Evolutionary conservation across 2,797 vertebrate genomes (phyloP), one percentile per base, ranked within the genome.

Genomic region (Carapus acus): DNA sequence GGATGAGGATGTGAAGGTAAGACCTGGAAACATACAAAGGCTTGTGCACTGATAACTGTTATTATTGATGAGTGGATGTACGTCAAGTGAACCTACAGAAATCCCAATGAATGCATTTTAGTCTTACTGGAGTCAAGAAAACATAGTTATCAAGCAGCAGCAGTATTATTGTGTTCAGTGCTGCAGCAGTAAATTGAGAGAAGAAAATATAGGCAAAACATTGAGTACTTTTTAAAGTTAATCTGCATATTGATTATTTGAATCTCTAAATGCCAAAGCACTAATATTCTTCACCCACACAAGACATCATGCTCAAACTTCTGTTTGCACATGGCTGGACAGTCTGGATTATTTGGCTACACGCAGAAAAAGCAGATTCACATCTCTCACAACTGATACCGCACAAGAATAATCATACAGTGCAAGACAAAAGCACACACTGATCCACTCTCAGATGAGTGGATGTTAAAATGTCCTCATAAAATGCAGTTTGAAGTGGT

Each of bases 1-100:
- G 76, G 96, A 99, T 88, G 96, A 98, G 78, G 96, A 98, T 67
- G 96, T 99, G 67, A 99, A 99, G 92, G 96, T 98, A 85, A 72
- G 43, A 63, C n/a, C n/a, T n/a, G n/a, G n/a, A n/a, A n/a, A n/a
- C n/a, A n/a, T n/a, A n/a, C n/a, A n/a, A n/a, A n/a, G n/a, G n/a
- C n/a, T n/a, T n/a, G n/a, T n/a, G n/a, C n/a, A 44, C 31, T 15
- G 16, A 19, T 17, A 59, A 43, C 33, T 27, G 49, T 7, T 24
- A 4, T 33, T 33, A n/a, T n/a, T n/a, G n/a, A n/a, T n/a, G n/a
- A n/a, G n/a, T n/a, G n/a, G n/a, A n/a, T n/a, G n/a, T n/a, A n/a
- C n/a, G n/a, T n/a, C n/a, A n/a, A n/a, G n/a, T n/a, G n/a, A n/a
- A n/a, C n/a, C n/a, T n/a, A n/a, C n/a, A n/a, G n/a, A n/a, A n/a